Evolutionary conservation across 2,113 vertebrate genomes (phyloP).

Genomic region (Chaenocephalus aceratus): DNA sequence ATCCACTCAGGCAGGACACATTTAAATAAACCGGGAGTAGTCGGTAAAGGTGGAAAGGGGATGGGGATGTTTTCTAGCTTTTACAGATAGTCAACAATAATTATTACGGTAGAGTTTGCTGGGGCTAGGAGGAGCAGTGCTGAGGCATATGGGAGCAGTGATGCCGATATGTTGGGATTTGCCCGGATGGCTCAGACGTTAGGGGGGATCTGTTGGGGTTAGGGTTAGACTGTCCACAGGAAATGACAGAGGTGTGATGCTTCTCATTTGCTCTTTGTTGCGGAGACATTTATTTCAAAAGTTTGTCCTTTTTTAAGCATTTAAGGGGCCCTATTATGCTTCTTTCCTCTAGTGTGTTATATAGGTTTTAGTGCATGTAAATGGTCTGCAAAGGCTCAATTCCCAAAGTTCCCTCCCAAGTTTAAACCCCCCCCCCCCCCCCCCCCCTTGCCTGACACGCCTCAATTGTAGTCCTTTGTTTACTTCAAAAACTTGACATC

Average conservation of each 20-base stretch:
- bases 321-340: background rate
- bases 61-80: constrained; percentile 6
- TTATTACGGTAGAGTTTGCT: constrained; percentile 12
- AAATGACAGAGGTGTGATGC: constrained; percentile 42
- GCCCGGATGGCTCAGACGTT: constrained; percentile 20
- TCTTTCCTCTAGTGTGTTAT: too few species aligned
- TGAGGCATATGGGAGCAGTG: constrained; percentile 27
- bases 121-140: background rate
- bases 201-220: background rate
- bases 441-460: too few species aligned
- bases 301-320: background rate
- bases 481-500: too few species aligned
- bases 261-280: constrained; percentile 36
- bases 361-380: too few species aligned
- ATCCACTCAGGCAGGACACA: constrained; percentile 40
- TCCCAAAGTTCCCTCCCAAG: too few species aligned
- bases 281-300: constrained; percentile 43
- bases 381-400: too few species aligned
- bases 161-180: constrained; percentile 49
- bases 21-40: background rate
- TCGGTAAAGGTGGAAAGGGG: background rate
- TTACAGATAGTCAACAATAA: constrained; percentile 12
- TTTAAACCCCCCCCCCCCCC: too few species aligned
- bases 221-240: constrained; percentile 31
- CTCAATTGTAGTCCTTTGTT: too few species aligned